Percentiles rank a stretch among this genome's conserved stretches.
These are phyloP conservation scores for Achlya flavicornis DNA, from an alignment of 2,888 invertebrate species.

Conservation along the genomic window DNA sequence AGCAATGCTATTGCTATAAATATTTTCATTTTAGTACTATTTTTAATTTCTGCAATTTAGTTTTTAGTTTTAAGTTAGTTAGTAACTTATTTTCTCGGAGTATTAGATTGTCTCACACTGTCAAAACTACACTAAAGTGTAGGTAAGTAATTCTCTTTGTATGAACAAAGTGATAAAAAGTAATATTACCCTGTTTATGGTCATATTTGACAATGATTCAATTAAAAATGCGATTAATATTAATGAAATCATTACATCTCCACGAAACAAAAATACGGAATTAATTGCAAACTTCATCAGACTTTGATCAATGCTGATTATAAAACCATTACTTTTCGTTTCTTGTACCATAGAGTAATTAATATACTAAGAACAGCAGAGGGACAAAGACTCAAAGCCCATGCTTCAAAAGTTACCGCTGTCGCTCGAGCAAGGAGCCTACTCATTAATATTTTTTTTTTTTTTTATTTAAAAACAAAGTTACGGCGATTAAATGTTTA, in stretches of 20 bases:
- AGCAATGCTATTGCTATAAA: background rate
- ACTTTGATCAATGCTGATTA: background rate
- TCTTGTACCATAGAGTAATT: background rate
- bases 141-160: too few species aligned
- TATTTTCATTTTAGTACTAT: background rate
- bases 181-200: background rate
- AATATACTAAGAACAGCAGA: too few species aligned
- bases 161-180: background rate
- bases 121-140: too few species aligned
- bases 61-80: background rate
- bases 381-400: too few species aligned
- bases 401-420: too few species aligned
- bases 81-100: too few species aligned
- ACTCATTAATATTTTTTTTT: too few species aligned
- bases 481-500: too few species aligned
- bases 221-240: conserved; percentile 1
- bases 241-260: background rate
- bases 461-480: too few species aligned
- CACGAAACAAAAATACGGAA: background rate
- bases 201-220: background rate
- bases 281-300: background rate
- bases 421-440: too few species aligned
- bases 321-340: background rate
- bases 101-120: background rate
- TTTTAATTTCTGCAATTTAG: background rate